Base-by-base conservation (phyloP, 2,113 vertebrate genomes). In the Peromyscus polionotus region DNA sequence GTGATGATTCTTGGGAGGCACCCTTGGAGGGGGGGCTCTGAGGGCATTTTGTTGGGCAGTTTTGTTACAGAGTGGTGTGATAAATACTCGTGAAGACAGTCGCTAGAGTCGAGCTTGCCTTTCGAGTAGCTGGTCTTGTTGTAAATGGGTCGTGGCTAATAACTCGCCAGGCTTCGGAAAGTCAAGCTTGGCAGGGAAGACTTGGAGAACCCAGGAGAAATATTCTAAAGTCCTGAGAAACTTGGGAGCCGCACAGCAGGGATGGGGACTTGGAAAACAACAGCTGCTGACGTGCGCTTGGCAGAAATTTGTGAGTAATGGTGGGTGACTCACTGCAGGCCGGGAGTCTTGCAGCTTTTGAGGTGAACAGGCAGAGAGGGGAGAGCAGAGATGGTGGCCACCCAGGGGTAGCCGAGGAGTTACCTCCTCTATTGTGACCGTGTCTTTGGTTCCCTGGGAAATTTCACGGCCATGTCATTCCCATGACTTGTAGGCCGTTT, bases 261-360 rank as follows among this genome's bases (percentile, higher is more conserved):
- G 51, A 85, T 93, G 88, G 65, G 70, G 96, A 90, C 96, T 98
- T 95, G 88, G 96, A 97, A 95, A 97, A 97, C 96, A 97, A 88
- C 95, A 95, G 95, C 96, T 98, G 93, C 84, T 92, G 83, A 90
- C 0, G 5, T 92, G 95, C 92, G 93, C 90, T 93, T 94, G 93
- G 93, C 96, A 97, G 93, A 92, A 93, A 70, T 92, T 79, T 94
- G 79, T 96, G 93, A 97, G 92, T 96, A 93, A 92, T 97, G 93
- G 79, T 90, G 95, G 93, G 91, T 96, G 95, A 96, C 89, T 98
- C 96, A 93, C 20, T 86, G 93, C 85, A 68, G 75, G 95, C 80
- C 61, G 48, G 75, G 90, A 95, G 94, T 91, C 96, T 88, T 96
- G 91, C 24, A 92, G 76, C 84, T 89, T 97, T 96, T 91, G 96